Conservation (phyloP, 2,888 invertebrate genomes). For the Limulus polyphemus region DNA sequence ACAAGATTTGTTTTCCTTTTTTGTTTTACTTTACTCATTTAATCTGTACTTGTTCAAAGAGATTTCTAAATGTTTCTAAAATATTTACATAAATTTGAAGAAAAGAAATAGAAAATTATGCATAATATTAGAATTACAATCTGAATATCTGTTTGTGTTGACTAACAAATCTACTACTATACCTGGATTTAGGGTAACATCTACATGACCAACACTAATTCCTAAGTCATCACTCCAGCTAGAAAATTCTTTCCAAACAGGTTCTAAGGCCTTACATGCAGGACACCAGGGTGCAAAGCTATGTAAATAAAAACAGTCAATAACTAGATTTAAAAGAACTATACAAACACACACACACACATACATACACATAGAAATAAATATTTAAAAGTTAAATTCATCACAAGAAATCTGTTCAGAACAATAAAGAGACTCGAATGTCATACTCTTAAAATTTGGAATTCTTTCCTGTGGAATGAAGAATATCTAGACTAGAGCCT, state of each 20-base stretch:
- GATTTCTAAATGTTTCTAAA: no score
- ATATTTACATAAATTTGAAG: no score
- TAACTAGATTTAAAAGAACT: neutral
- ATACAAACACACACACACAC: neutral
- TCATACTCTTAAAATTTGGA: no score
- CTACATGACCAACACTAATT: constrained; percentile 76
- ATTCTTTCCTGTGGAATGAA: no score
- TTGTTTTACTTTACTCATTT: no score
- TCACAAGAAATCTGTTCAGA: neutral
- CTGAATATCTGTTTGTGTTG: neutral
- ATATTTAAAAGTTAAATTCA: neutral
- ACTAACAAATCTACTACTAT: constrained; percentile 4
- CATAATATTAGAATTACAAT: no score
- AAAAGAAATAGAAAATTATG: no score
- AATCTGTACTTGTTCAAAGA: no score
- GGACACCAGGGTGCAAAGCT: constrained; percentile 99
- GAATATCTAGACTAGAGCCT: no score
- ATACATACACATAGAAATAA: neutral
- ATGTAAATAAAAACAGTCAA: constrained; percentile 25
- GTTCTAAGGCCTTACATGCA: constrained; percentile 78
- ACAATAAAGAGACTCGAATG: neutral
- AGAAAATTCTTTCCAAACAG: constrained; percentile 78
- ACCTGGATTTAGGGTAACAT: constrained; percentile 79
- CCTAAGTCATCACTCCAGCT: constrained; percentile 55
- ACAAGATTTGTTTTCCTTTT: no score